Evolutionary conservation across 35 echinoderm and acorn worm species (phyloP).

Genomic region (Chiridota heheva): DNA sequence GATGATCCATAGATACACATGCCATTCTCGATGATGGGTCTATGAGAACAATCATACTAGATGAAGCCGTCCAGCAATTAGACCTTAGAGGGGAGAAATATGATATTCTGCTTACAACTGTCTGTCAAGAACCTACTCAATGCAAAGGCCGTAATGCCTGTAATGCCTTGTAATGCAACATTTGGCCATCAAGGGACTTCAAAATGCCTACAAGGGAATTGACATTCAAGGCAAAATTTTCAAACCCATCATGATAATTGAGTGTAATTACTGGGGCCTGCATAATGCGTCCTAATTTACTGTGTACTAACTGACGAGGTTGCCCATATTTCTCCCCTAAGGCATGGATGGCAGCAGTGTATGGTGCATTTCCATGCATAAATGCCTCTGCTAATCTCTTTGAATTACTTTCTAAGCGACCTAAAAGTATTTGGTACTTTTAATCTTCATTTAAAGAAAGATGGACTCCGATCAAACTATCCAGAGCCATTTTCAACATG

Average conservation of each 20-base stretch:
- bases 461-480: slow-evolving; percentile 6
- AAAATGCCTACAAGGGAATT: slow-evolving; percentile 34
- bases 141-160: no score
- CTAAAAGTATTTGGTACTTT: slow-evolving; percentile 22
- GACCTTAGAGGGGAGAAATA: no score
- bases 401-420: neutral
- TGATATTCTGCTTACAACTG: no score
- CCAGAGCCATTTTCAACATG: slow-evolving; percentile 27
- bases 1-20: no score
- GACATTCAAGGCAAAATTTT: slow-evolving; percentile 16
- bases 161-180: no score
- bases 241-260: neutral
- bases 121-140: no score
- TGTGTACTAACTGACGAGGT: slow-evolving; percentile 39
- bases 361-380: slow-evolving; percentile 4
- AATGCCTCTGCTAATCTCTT: slow-evolving; percentile 26
- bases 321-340: no score
- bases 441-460: slow-evolving; percentile 34
- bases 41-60: no score
- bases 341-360: slow-evolving; percentile 19
- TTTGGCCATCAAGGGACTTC: slow-evolving; percentile 29
- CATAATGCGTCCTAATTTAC: slow-evolving; percentile 28
- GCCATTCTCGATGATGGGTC: no score
- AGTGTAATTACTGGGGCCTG: slow-evolving; percentile 3
- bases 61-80: no score